Conservation (phyloP, 1,140 invertebrate genomes). For the Ruditapes philippinarum region DNA sequence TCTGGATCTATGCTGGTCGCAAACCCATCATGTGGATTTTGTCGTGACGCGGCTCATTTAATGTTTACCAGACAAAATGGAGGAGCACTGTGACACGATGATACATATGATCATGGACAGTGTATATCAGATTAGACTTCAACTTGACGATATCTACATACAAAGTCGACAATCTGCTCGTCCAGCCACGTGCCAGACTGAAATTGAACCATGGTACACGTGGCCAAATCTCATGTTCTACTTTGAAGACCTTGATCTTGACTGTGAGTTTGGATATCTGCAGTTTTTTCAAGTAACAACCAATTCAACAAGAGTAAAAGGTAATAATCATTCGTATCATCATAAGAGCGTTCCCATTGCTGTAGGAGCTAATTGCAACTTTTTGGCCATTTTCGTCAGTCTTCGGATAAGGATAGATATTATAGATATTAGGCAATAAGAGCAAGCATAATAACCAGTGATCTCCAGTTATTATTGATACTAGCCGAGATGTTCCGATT, state of each 20-base stretch:
- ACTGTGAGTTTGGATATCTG: not conserved
- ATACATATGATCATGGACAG: not conserved
- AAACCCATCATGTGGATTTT: not conserved
- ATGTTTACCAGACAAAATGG: not conserved
- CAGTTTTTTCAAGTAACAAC: not conserved
- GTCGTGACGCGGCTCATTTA: not conserved
- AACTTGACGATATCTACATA: not conserved
- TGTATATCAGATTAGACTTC: not conserved
- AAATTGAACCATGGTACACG: not conserved
- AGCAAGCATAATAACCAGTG: too few relatives aligned
- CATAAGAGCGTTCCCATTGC: too few relatives aligned
- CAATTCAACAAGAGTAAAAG: conserved; percentile 6
- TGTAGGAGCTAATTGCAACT: too few relatives aligned
- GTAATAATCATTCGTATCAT: too few relatives aligned
- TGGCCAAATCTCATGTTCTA: conserved; percentile 38
- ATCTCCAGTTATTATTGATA: too few relatives aligned
- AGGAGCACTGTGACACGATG: not conserved
- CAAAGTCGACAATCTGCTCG: not conserved
- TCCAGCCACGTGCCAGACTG: not conserved
- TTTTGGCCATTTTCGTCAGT: too few relatives aligned
- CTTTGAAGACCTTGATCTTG: conserved; percentile 11
- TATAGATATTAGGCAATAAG: too few relatives aligned
- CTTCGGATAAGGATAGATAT: too few relatives aligned
- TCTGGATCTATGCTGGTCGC: not conserved
- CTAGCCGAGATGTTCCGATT: too few relatives aligned